phyloP scores from a whole-genome alignment of 2,797 vertebrate genomes.

The Thripadectes ignobilis region DNA sequence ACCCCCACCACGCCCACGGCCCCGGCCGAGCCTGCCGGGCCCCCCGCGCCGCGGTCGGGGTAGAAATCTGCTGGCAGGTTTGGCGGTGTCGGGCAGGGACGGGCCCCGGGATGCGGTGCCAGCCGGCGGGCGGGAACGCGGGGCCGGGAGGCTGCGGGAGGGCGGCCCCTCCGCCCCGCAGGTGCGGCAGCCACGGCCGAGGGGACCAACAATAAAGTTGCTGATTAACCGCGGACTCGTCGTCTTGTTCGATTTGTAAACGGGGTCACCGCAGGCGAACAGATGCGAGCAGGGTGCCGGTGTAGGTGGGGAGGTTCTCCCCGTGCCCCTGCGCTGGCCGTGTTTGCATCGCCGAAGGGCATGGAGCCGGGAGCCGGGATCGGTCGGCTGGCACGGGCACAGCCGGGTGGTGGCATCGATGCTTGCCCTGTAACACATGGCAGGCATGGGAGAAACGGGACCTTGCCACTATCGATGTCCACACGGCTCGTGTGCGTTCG shows the following conservation, averaged over 20 bases:
- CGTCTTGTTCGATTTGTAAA: background rate
- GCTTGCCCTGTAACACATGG: background rate
- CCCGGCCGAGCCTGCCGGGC: accelerated
- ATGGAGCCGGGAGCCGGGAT: background rate
- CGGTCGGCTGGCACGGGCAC: background rate
- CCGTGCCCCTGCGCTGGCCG: background rate
- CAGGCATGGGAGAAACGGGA: background rate
- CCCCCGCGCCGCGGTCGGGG: background rate
- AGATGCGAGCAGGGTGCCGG: accelerated
- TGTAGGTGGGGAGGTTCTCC: background rate
- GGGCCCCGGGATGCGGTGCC: background rate
- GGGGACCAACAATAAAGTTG: background rate
- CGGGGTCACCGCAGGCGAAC: background rate
- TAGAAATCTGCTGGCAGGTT: background rate
- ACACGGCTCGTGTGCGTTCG: accelerated
- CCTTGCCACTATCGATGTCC: accelerated
- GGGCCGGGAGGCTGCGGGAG: background rate
- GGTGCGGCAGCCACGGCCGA: background rate
- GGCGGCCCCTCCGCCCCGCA: background rate
- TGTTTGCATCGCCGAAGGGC: background rate
- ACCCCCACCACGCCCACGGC: background rate
- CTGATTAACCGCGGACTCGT: background rate
- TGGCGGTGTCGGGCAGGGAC: background rate
- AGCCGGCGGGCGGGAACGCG: background rate
- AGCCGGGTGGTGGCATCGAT: background rate